These are phyloP conservation scores for Psilopogon haemacephalus DNA, from an alignment of 2,113 vertebrate species.

Conservation along the genomic window DNA sequence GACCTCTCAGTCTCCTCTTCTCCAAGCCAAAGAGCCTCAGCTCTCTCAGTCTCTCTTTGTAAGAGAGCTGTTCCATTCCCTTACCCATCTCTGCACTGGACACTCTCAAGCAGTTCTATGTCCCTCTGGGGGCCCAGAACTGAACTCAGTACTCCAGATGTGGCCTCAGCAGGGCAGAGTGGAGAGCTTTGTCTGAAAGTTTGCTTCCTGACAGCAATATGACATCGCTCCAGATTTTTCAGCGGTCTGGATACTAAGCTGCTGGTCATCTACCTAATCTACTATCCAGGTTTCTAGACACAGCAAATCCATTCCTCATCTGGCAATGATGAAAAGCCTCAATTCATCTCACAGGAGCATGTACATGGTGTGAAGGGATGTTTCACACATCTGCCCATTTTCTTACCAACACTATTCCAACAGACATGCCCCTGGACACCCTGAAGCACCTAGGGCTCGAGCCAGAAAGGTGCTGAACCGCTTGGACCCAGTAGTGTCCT, in stretches of 20 bases:
- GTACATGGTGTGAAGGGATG: neutral
- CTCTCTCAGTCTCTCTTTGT: no score
- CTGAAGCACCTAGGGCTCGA: neutral
- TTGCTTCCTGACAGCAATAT: neutral
- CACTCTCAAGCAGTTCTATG: no score
- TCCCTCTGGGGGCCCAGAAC: no score
- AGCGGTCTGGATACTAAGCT: neutral
- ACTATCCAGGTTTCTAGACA: neutral
- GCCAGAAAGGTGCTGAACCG: neutral
- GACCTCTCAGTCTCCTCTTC: no score
- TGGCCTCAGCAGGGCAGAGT: no score
- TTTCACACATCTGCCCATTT: neutral
- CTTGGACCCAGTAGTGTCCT: neutral
- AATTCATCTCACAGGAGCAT: neutral
- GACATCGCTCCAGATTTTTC: neutral
- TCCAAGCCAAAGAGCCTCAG: no score
- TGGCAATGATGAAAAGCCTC: neutral
- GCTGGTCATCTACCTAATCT: neutral
- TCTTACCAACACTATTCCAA: neutral
- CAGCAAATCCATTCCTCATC: neutral
- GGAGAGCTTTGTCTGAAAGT: neutral
- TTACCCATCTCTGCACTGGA: no score
- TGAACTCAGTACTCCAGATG: no score
- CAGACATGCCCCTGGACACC: rapidly evolving
- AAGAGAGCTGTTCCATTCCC: no score